These are phyloP conservation scores for Pluvialis apricaria DNA, from an alignment of 2,113 vertebrate species.

Conservation along the genomic window DNA sequence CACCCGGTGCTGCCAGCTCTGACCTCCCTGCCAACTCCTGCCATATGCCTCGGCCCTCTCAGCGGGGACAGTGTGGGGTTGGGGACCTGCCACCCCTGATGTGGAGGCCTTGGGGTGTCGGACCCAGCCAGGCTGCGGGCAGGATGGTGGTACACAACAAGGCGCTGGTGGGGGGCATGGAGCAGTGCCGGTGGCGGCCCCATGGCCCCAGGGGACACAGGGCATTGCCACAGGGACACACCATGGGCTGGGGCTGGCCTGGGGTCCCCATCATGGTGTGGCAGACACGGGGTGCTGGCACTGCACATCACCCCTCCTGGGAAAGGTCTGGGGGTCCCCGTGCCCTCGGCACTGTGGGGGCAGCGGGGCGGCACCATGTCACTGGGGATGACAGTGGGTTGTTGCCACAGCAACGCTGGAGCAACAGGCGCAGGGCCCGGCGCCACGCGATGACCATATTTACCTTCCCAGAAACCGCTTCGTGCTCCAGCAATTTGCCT, in stretches of 20 bases:
- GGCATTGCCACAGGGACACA: neutral
- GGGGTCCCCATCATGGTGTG: neutral
- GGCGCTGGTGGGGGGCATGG: neutral
- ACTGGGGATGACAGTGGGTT: neutral
- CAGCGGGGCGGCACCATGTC: accelerated
- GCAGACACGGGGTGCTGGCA: accelerated
- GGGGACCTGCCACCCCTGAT: neutral
- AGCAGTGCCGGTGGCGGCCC: neutral
- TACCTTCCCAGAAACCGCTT: conserved; percentile 57
- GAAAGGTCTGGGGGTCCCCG: neutral
- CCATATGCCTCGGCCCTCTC: too few relatives aligned
- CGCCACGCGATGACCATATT: neutral
- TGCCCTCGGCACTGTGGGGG: neutral
- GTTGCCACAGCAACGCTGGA: neutral
- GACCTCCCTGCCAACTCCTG: neutral
- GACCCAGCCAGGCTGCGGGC: neutral
- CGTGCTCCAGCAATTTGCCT: conserved; percentile 56
- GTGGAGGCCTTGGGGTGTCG: accelerated
- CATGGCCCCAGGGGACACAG: accelerated
- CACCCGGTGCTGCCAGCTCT: neutral
- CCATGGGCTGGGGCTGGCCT: neutral
- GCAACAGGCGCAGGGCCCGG: neutral
- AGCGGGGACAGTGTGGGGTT: too few relatives aligned
- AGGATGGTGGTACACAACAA: accelerated
- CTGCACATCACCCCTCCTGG: neutral